Evolutionary conservation across 1,140 invertebrate genomes (phyloP).

Genomic region (Calliopsis andreniformis): DNA sequence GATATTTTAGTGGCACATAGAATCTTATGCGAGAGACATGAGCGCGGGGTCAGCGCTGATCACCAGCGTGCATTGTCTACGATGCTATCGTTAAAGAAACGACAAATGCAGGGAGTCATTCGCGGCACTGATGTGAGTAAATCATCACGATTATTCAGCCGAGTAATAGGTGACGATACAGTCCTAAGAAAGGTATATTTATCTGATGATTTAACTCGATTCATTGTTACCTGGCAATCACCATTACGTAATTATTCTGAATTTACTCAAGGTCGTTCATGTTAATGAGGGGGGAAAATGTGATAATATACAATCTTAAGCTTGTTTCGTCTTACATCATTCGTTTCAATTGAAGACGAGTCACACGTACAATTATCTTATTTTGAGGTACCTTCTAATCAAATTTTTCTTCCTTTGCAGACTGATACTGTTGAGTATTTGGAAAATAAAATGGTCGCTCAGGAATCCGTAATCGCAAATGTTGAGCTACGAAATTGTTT

Average conservation of each 20-base stretch:
- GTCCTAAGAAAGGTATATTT: slow-evolving; percentile 23
- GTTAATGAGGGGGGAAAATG: slow-evolving; percentile 27
- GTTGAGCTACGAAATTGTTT: slow-evolving; percentile 87
- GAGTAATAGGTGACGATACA: slow-evolving; percentile 8
- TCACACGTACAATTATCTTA: neutral
- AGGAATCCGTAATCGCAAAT: slow-evolving; percentile 87
- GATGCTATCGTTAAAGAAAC: slow-evolving; percentile 87
- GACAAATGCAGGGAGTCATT: slow-evolving; percentile 87
- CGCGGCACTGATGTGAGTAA: slow-evolving; percentile 83
- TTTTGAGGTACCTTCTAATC: too few relatives aligned
- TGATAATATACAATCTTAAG: slow-evolving; percentile 37
- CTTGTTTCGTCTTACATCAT: slow-evolving; percentile 49
- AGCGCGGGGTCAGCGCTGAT: slow-evolving; percentile 86
- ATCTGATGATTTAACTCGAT: slow-evolving; percentile 36
- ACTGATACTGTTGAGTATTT: slow-evolving; percentile 86
- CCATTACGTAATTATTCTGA: slow-evolving; percentile 46
- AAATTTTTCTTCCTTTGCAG: slow-evolving; percentile 71
- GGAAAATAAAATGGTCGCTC: slow-evolving; percentile 86
- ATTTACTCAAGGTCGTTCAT: slow-evolving; percentile 27
- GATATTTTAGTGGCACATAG: slow-evolving; percentile 85
- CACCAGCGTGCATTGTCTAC: slow-evolving; percentile 87
- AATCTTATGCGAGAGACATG: slow-evolving; percentile 87
- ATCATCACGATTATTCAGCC: neutral
- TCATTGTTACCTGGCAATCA: neutral
- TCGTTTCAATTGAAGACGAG: slow-evolving; percentile 17